These are phyloP conservation scores for Chlorops oryzae DNA, from an alignment of 1,140 invertebrate genomes.

Conservation along the genomic window DNA sequence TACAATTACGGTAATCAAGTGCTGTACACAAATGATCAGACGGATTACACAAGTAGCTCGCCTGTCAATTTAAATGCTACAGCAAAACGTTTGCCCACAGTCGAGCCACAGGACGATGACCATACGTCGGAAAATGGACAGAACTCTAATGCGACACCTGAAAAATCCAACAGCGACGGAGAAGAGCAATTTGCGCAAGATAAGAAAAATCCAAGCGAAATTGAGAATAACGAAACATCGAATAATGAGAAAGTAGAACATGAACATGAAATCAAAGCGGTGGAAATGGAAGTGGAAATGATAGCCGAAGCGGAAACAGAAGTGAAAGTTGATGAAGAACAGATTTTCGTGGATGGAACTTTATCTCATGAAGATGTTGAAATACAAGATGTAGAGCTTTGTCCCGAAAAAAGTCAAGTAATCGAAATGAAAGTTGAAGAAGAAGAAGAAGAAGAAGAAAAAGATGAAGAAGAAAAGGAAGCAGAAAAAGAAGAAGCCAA, in stretches of 20 bases:
- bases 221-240: not conserved
- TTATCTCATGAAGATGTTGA: too few relatives aligned
- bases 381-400: too few relatives aligned
- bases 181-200: not conserved
- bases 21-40: slow-evolving; percentile 65
- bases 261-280: too few relatives aligned
- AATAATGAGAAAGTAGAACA: not conserved
- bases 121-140: slow-evolving; percentile 15
- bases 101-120: slow-evolving; percentile 13
- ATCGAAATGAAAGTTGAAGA: not conserved
- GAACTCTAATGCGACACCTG: slow-evolving; percentile 5
- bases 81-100: not conserved
- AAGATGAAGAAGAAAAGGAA: slow-evolving; percentile 1
- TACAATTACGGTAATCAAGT: slow-evolving; percentile 71
- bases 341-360: too few relatives aligned
- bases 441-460: slow-evolving; percentile 1
- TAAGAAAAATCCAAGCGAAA: not conserved
- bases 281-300: not conserved
- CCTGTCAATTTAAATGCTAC: too few relatives aligned
- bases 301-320: not conserved
- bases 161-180: not conserved
- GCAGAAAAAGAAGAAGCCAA: not conserved
- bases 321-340: not conserved
- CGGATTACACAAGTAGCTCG: slow-evolving; percentile 54
- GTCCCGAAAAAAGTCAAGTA: too few relatives aligned